Evolutionary conservation across 2,888 invertebrate genomes (phyloP), one percentile per base, ranked within the genome.

Genomic region (Calameuta pallipes): DNA sequence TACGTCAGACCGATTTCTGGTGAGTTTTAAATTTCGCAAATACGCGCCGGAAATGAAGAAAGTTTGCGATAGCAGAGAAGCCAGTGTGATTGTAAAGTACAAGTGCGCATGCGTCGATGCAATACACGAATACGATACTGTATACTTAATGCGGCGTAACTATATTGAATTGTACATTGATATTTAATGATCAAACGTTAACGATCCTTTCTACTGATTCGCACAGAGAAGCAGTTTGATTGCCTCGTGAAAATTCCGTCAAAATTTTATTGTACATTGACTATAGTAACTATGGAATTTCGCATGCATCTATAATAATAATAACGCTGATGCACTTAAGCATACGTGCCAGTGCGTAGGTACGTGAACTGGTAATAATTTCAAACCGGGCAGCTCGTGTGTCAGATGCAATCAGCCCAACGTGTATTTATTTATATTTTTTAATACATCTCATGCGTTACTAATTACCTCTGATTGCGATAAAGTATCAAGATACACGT

Each of bases 401-500:
- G 80, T 83, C 83, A 79, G 80, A 83, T 83, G 82, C 81, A 79
- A 83, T 82, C 83, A 78, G 78, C 79, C 75, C 75, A 73, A 70
- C 74, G 75, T 76, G 80, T 69, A 73, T 76, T 80, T 77, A 82
- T 85, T 80, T 81, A 83, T 83, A 37, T 83, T 83, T 79, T 83
- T 80, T 79, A 73, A 77, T 37, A 36, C 78, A 75, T 73, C 78
- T 71, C 81, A 80, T 78, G 83, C 81, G 82, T 81, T 82, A 81
- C 84, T 85, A 85, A 85, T 85, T 84, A 83, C 68, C 80, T 74
- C 41, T 80, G 84, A 85, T 84, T 84, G 85, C 84, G 83, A 85
- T 83, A 82, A 82, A 83, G 78, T 82, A 83, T 83, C 81, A 74
- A 80, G 80, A 80, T 78, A 76, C 76, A 69, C 73, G 71, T 34